phyloP scores from a whole-genome alignment of 1,140 invertebrate species.

The Drosophila erecta region DNA sequence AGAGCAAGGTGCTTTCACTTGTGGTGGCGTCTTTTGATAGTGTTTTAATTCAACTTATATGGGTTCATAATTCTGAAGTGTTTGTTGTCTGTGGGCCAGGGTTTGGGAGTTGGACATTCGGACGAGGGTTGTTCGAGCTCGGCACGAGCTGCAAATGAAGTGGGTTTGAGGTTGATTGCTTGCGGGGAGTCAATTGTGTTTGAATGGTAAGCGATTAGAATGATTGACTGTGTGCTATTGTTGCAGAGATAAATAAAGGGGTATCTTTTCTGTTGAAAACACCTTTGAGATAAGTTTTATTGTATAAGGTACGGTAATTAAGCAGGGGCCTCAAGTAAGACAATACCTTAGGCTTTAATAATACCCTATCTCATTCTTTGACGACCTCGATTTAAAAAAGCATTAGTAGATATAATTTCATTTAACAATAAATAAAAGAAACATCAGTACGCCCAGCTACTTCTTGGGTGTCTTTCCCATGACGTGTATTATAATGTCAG shows the following conservation, averaged over 20 bases:
- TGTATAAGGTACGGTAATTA: no score
- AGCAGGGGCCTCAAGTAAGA: no score
- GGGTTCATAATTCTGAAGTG: slow-evolving; percentile 55
- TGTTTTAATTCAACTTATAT: slow-evolving; percentile 61
- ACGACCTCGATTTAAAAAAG: no score
- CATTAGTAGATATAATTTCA: no score
- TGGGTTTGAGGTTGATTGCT: slow-evolving; percentile 30
- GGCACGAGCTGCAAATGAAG: slow-evolving; percentile 22
- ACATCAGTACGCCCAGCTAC: not conserved
- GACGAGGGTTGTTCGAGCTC: slow-evolving; percentile 15
- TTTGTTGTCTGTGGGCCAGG: slow-evolving; percentile 21
- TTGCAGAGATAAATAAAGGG: not conserved
- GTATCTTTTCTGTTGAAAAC: not conserved
- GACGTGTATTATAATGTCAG: not conserved
- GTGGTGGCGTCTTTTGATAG: slow-evolving; percentile 32
- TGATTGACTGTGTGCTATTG: not conserved
- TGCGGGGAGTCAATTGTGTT: slow-evolving; percentile 18
- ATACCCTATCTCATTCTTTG: no score
- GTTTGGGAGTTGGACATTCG: not conserved
- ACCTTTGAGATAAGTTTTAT: no score
- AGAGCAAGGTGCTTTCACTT: slow-evolving; percentile 43
- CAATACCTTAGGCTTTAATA: no score
- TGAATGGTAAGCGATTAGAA: not conserved
- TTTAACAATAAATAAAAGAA: not conserved
- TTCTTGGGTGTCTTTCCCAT: slow-evolving; percentile 9